Conservation (phyloP, 2,113 vertebrate species). For the Haemorhous mexicanus region DNA sequence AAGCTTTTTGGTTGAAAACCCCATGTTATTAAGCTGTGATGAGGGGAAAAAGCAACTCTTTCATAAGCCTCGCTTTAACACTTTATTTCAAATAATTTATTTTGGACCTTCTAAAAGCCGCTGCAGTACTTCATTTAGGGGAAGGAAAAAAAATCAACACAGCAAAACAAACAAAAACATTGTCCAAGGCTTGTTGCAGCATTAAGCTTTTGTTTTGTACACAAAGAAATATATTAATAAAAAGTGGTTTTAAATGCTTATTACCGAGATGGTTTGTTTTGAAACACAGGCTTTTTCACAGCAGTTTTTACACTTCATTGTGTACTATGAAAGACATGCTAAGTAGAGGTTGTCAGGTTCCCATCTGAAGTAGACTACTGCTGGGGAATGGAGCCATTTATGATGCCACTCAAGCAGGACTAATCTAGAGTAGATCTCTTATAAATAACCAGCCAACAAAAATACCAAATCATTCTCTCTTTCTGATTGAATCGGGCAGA, state of each 20-base stretch:
- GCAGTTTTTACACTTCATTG: slow-evolving; percentile 83
- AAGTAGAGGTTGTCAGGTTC: slow-evolving; percentile 83
- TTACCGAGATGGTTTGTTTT: slow-evolving; percentile 81
- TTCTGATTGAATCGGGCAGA: slow-evolving; percentile 58
- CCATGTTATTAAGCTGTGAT: slow-evolving; percentile 4
- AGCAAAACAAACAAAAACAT: not conserved
- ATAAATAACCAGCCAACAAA: slow-evolving; percentile 75
- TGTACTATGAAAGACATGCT: slow-evolving; percentile 77
- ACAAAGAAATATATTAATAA: slow-evolving; percentile 83
- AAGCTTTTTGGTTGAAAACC: slow-evolving; percentile 65
- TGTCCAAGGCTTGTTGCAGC: slow-evolving; percentile 52
- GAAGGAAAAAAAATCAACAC: not conserved
- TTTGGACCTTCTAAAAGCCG: slow-evolving; percentile 44
- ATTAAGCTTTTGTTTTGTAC: slow-evolving; percentile 79
- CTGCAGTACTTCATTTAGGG: slow-evolving; percentile 22
- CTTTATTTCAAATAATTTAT: slow-evolving; percentile 49
- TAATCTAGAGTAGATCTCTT: slow-evolving; percentile 80
- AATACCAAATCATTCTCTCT: slow-evolving; percentile 66
- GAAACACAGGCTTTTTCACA: slow-evolving; percentile 76
- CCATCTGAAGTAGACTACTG: slow-evolving; percentile 74
- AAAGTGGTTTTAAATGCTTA: slow-evolving; percentile 82
- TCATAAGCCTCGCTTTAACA: not conserved
- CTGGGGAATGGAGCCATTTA: slow-evolving; percentile 78
- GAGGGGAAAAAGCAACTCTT: slow-evolving; percentile 30
- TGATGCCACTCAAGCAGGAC: slow-evolving; percentile 80